These are phyloP conservation scores for Conus canariensis DNA, from an alignment of 2,888 invertebrate species.

Conservation along the genomic window DNA sequence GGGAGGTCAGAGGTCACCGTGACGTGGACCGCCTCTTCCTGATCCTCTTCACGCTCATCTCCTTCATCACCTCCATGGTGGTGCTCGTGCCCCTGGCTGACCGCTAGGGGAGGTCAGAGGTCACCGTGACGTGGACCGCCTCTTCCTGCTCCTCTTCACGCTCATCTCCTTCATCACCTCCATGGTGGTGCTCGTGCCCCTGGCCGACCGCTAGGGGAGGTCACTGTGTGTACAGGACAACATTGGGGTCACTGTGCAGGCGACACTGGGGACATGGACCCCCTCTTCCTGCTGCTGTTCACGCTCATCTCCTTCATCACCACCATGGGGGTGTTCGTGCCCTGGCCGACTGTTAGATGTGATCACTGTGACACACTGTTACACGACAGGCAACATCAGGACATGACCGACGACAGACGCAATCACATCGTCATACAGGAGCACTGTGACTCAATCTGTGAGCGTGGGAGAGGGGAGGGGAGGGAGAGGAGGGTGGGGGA, in stretches of 20 bases:
- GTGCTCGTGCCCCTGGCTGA: conserved; percentile 82
- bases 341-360: neutral
- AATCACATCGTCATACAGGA: too few relatives aligned
- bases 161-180: conserved; percentile 65
- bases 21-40: conserved; percentile 62
- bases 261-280: conserved; percentile 51
- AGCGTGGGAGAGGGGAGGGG: too few relatives aligned
- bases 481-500: too few relatives aligned
- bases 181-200: conserved; percentile 84
- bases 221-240: too few relatives aligned
- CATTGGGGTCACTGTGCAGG: too few relatives aligned
- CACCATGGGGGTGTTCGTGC: conserved; percentile 84
- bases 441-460: too few relatives aligned
- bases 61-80: conserved; percentile 79
- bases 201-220: neutral
- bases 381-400: too few relatives aligned
- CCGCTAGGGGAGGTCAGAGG: neutral
- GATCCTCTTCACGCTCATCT: conserved; percentile 64
- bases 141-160: conserved; percentile 67
- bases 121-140: conserved; percentile 55
- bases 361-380: conserved; percentile 42
- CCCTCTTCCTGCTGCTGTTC: conserved; percentile 67
- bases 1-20: conserved; percentile 38
- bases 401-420: too few relatives aligned
- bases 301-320: conserved; percentile 63